These are phyloP conservation scores for Aptenodytes forsteri DNA, from an alignment of 2,113 vertebrate genomes.

Conservation along the genomic window DNA sequence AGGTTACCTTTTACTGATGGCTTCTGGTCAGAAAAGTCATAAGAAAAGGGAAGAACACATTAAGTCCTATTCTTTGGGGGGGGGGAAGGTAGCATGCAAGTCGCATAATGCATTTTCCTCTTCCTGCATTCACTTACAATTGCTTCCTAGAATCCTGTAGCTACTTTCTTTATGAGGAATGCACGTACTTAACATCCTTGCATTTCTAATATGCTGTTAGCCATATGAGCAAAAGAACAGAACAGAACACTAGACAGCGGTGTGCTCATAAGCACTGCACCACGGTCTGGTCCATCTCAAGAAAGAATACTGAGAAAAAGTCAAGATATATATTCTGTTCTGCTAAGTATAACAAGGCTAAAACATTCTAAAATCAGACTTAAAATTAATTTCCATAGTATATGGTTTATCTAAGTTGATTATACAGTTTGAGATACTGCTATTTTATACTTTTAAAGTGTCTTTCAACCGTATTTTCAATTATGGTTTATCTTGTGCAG, in stretches of 20 bases:
- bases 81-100: background rate
- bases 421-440: slow-evolving; percentile 11
- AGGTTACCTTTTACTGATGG: background rate
- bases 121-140: background rate
- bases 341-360: background rate
- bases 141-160: background rate
- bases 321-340: background rate
- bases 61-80: background rate
- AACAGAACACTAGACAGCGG: background rate
- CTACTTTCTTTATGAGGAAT: background rate
- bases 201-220: background rate
- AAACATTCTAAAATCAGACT: background rate
- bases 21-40: background rate
- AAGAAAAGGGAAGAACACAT: background rate
- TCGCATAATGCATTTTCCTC: background rate
- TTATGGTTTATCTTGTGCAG: slow-evolving; percentile 62
- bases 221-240: background rate
- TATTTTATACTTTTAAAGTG: slow-evolving; percentile 30
- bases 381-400: slow-evolving; percentile 1
- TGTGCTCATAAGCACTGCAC: background rate
- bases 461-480: slow-evolving; percentile 40
- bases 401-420: background rate
- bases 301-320: background rate
- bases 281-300: background rate
- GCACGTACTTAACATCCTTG: background rate